phyloP scores from a whole-genome alignment of 2,797 vertebrate species.

The Coregonus suidteri region DNA sequence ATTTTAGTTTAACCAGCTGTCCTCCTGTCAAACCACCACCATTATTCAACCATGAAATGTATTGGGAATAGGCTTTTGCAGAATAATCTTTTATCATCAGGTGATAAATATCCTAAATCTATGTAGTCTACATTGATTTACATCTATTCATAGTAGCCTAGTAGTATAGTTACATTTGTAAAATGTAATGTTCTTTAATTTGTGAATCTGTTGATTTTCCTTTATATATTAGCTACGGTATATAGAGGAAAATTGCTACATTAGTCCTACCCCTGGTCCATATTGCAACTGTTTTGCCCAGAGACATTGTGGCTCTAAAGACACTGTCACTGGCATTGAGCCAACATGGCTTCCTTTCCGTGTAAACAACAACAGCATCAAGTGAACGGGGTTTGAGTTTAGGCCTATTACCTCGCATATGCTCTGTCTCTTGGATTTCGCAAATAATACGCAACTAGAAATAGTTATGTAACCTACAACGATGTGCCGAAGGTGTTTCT shows the following conservation, averaged over 20 bases:
- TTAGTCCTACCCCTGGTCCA: background rate
- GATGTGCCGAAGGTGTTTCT: conserved; percentile 68
- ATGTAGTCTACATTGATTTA: background rate
- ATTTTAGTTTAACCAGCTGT: too few relatives aligned
- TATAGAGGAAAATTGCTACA: background rate
- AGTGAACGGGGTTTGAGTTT: conserved; percentile 57
- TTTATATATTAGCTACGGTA: background rate
- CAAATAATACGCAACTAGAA: conserved; percentile 4
- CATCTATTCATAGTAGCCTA: background rate
- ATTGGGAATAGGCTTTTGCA: too few relatives aligned
- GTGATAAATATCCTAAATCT: background rate
- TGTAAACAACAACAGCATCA: conserved; percentile 77
- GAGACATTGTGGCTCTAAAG: conserved; percentile 67
- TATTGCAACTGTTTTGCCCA: background rate
- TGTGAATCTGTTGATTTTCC: background rate
- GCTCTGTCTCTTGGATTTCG: conserved; percentile 12
- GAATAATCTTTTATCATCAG: too few relatives aligned
- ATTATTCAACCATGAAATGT: too few relatives aligned
- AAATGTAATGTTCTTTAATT: background rate
- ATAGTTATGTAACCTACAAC: conserved; percentile 35
- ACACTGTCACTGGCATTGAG: conserved; percentile 68
- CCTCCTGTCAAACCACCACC: too few relatives aligned
- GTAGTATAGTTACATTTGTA: background rate
- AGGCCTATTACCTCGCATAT: conserved; percentile 40
- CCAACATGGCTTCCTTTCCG: conserved; percentile 66